Evolutionary conservation across 2,888 invertebrate genomes (phyloP).

Genomic region (Lutraria lutraria): DNA sequence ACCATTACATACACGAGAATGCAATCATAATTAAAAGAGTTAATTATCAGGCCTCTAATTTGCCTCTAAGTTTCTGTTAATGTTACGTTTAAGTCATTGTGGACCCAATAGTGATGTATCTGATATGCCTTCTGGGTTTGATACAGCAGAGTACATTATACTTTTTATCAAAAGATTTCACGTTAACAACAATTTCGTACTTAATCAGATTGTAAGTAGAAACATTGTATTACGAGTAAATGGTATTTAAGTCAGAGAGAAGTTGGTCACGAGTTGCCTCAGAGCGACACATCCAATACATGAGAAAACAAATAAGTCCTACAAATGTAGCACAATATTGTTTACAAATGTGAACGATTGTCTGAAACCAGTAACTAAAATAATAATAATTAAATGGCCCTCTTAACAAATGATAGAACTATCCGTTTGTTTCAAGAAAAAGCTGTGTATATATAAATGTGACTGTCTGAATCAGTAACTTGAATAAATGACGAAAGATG

Average conservation of each 20-base stretch:
- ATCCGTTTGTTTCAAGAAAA: no score
- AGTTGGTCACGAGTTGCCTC: neutral
- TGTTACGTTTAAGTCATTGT: slow-evolving; percentile 4
- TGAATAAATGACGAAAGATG: no score
- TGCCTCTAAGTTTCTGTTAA: neutral
- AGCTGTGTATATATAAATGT: no score
- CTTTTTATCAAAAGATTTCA: slow-evolving; percentile 1
- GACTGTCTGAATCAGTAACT: no score
- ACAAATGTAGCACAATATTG: neutral
- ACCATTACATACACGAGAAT: neutral
- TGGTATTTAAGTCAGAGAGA: slow-evolving; percentile 7
- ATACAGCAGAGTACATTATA: neutral
- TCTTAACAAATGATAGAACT: no score
- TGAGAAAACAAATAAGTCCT: neutral
- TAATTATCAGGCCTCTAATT: slow-evolving; percentile 10
- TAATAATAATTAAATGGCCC: no score
- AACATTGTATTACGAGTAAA: neutral
- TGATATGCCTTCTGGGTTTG: neutral
- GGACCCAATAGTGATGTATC: neutral
- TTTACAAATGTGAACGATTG: neutral
- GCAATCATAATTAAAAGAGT: slow-evolving; percentile 19
- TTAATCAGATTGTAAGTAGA: neutral
- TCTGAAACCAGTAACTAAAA: neutral
- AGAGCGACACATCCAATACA: slow-evolving; percentile 11
- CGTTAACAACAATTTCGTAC: neutral